Evolutionary conservation across 1,140 invertebrate genomes (phyloP).

Genomic region (Ectropis grisescens): DNA sequence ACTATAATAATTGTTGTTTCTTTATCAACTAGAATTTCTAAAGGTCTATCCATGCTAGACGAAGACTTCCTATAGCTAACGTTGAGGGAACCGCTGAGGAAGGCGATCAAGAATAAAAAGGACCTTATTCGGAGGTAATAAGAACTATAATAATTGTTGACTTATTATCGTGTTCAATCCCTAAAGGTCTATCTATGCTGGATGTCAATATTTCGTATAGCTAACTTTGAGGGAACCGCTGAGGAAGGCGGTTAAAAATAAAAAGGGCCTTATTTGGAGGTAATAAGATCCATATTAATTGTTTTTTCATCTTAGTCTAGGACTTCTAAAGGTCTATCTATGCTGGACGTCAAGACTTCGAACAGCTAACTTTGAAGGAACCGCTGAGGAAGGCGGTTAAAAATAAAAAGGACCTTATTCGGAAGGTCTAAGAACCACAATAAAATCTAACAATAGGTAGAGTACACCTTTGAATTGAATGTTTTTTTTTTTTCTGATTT

Average conservation of each 20-base stretch:
- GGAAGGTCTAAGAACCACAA: too few species aligned
- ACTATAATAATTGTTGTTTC: too few species aligned
- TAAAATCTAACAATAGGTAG: too few species aligned
- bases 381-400: conserved; percentile 97
- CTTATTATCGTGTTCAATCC: too few species aligned
- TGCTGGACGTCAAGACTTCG: conserved; percentile 97
- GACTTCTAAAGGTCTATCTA: conserved; percentile 97
- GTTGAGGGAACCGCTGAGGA: conserved; percentile 92
- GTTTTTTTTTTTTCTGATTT: too few species aligned
- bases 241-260: conserved; percentile 97
- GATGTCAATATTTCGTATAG: conserved; percentile 98
- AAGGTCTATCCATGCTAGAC: conserved; percentile 93
- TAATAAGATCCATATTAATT: too few species aligned
- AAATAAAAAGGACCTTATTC: conserved; percentile 97
- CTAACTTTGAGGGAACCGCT: conserved; percentile 91
- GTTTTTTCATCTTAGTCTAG: too few species aligned
- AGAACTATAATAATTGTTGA: too few species aligned
- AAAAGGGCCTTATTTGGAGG: conserved; percentile 96
- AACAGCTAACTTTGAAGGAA: conserved; percentile 91
- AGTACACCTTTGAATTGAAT: too few species aligned
- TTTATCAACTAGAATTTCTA: too few species aligned
- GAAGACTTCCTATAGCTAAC: conserved; percentile 97
- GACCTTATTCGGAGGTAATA: conserved; percentile 94
- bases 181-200: conserved; percentile 95
- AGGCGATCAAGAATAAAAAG: conserved; percentile 98